Percentiles rank a stretch among this genome's conserved stretches.
phyloP scores from a whole-genome alignment of 2,888 invertebrate genomes.

The Trissolcus japonicus region DNA sequence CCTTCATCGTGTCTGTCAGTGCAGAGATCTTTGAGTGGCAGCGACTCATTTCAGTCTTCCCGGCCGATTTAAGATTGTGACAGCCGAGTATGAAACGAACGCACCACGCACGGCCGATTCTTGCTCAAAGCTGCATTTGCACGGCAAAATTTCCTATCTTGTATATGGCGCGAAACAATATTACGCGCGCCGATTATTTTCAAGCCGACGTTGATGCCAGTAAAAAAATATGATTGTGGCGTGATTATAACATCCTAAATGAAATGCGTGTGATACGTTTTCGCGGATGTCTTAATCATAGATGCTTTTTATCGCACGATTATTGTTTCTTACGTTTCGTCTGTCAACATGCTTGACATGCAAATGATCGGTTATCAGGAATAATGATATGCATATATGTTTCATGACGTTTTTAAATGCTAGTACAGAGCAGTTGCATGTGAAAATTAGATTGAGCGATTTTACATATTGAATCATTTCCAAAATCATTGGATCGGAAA shows the following conservation, averaged over 20 bases:
- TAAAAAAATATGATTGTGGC: constrained; percentile 33
- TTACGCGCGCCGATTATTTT: constrained; percentile 40
- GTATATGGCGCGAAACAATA: constrained; percentile 44
- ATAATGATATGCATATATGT: not conserved
- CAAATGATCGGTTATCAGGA: not conserved
- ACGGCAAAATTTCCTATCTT: constrained; percentile 45
- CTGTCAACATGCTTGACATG: constrained; percentile 13
- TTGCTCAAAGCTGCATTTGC: constrained; percentile 31
- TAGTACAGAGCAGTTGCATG: no score
- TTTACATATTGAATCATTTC: no score
- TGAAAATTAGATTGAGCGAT: no score
- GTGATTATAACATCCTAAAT: constrained; percentile 35
- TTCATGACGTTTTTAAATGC: no score
- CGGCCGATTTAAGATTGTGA: constrained; percentile 51
- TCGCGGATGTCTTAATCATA: constrained; percentile 40
- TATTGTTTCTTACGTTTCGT: constrained; percentile 33
- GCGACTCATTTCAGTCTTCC: constrained; percentile 64
- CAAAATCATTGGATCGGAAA: no score
- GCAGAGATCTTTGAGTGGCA: constrained; percentile 65
- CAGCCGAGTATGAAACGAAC: constrained; percentile 48
- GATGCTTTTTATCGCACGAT: constrained; percentile 1
- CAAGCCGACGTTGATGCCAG: constrained; percentile 28
- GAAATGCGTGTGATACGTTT: constrained; percentile 36
- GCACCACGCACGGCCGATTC: constrained; percentile 40
- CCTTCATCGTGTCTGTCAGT: constrained; percentile 62